Base-by-base conservation (phyloP, 2,113 vertebrate species). In the Neogobius melanostomus region DNA sequence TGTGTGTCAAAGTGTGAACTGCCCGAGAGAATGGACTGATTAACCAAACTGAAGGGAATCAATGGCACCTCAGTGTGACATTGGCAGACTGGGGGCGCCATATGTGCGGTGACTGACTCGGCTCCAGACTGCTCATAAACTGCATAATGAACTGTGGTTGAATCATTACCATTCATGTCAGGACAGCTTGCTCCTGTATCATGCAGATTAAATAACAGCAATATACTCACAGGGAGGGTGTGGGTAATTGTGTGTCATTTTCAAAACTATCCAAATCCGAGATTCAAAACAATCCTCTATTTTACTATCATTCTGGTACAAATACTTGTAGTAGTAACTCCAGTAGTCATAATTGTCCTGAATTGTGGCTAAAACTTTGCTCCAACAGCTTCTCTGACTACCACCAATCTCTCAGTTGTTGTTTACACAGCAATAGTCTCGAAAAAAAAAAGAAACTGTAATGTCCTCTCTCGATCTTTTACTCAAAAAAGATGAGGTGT, bases 31-130 rank as follows among this genome's bases (percentile, higher is more conserved):
- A 71, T 47, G 71, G 67, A 74, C 79, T 16, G 78, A 14, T 83
- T 63, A 69, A n/a, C 62, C 28, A 36, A 77, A 82, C 66, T 53
- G 0, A 77, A 84, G 62, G 17, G 64, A 72, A 71, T 76, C 36
- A 67, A 81, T 52, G 83, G 76, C 72, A 69, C 57, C 74, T 44
- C 66, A 51, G 51, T 6, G 10, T 75, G 72, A 60, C 64, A 17
- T 43, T 46, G 64, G 68, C 71, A 78, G 60, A 68, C 57, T 16
- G 10, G 56, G 16, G 16, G 49, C 63, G 11, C 45, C 68, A 64
- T 75, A 66, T 70, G 79, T 69, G 15, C 8, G 5, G 15, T 52
- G 59, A 63, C 59, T 64, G 65, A 72, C 49, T 14, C 12, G 56
- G 54, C 63, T 69, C 71, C 54, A 59, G 47, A 67, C 53, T 61